Base-by-base conservation (phyloP, 1,140 invertebrate genomes). In the Archegozetes longisetosus region DNA sequence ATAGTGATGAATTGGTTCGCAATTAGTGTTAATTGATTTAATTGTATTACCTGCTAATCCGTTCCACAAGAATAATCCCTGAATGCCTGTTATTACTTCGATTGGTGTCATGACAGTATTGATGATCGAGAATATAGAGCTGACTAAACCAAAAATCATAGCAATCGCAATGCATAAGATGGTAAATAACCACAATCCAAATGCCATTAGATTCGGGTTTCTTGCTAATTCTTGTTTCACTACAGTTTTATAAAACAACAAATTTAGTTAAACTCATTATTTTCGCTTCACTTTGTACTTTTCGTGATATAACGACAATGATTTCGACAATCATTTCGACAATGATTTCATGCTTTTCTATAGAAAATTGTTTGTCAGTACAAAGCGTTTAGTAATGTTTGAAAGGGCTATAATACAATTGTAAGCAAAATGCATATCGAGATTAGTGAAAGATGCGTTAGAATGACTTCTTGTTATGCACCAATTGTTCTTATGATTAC, bases 1-100 rank as follows among this genome's bases (percentile, higher is more conserved):
- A n/a, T n/a, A n/a, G n/a, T n/a, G n/a, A n/a, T n/a, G n/a, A n/a
- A n/a, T n/a, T n/a, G n/a, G n/a, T n/a, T n/a, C n/a, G n/a, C n/a
- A n/a, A n/a, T n/a, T n/a, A n/a, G n/a, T n/a, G n/a, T n/a, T n/a
- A n/a, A n/a, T n/a, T n/a, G n/a, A n/a, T n/a, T n/a, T n/a, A n/a
- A n/a, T n/a, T n/a, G 25, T 76, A 78, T 81, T 77, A 88, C 86
- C 70, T 64, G 82, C 80, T 63, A 84, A 68, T 27, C 75, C 75
- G 71, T 88, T 88, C 79, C 84, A 86, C 3, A 85, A 67, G 67
- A 85, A 88, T 47, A 88, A 75, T 20, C 85, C 84, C n/a, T 80
- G 75, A n/a, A 84, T 73, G 1, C 84, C 84, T 27, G 83, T 79
- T 53, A 85, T 76, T 57, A 80, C 79, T 64, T 82, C 78, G 56